Conservation (phyloP, 2,113 vertebrate species). For the Rousettus leschenaultii region DNA sequence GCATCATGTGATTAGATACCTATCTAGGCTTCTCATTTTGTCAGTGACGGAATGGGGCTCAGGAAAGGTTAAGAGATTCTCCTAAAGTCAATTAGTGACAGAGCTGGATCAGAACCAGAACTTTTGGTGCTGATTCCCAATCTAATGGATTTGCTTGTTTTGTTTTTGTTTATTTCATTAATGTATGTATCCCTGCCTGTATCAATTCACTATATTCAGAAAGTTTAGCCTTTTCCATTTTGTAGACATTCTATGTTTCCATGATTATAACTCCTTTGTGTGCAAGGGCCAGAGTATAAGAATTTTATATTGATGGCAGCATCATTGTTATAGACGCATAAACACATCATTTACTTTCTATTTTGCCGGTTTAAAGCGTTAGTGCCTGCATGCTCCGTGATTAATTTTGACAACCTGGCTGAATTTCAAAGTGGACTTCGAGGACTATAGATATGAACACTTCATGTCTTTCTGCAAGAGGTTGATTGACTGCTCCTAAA, state of each 20-base stretch:
- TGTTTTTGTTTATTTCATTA: background rate
- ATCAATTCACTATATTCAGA: conserved; percentile 36
- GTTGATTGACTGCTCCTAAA: conserved; percentile 57
- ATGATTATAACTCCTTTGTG: conserved; percentile 17
- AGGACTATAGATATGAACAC: conserved; percentile 39
- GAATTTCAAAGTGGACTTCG: conserved; percentile 57
- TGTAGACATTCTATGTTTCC: conserved; percentile 29
- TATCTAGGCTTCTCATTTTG: background rate
- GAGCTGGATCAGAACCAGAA: background rate
- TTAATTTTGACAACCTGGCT: conserved; percentile 54
- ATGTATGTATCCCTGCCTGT: background rate
- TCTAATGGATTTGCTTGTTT: background rate
- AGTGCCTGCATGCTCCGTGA: background rate
- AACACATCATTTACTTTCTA: conserved; percentile 42
- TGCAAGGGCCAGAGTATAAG: background rate
- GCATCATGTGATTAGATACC: background rate
- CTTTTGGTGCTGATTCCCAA: background rate
- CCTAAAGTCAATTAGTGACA: background rate
- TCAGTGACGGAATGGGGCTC: accelerated
- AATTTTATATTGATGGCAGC: conserved; percentile 52
- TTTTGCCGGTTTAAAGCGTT: conserved; percentile 49
- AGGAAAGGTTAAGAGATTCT: background rate
- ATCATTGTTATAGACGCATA: conserved; percentile 40
- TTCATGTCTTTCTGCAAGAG: conserved; percentile 40
- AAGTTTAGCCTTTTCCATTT: conserved; percentile 50